Evolutionary conservation across 2,113 vertebrate species (phyloP).

Genomic region (Pterocles gutturalis): DNA sequence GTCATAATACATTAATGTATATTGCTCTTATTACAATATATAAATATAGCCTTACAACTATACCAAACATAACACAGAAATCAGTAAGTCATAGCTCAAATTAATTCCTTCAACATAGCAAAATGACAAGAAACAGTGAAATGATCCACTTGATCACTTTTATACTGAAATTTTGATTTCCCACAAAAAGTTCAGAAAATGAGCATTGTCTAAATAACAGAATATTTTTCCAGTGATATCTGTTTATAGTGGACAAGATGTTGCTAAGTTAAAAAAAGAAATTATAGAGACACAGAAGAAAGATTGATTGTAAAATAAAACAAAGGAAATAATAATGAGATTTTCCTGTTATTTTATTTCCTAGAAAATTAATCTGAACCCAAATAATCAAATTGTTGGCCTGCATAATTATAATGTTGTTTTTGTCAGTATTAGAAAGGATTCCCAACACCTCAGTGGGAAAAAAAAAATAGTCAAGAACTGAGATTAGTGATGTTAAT

Average conservation of each 20-base stretch:
- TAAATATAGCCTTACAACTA: not conserved
- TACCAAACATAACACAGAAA: not conserved
- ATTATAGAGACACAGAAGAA: not conserved
- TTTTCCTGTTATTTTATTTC: not conserved
- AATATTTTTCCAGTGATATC: not conserved
- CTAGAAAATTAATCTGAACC: not conserved
- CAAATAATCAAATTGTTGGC: not conserved
- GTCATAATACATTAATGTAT: not conserved
- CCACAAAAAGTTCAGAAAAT: not conserved
- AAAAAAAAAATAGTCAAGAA: not conserved
- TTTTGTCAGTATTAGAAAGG: not conserved
- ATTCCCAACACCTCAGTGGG: not conserved
- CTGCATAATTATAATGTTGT: not conserved
- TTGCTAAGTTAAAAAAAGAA: not conserved
- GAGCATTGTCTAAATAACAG: not conserved
- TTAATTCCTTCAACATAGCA: not conserved
- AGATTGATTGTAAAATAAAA: not conserved
- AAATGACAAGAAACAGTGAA: not conserved
- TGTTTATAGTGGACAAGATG: not conserved
- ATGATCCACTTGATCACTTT: not conserved
- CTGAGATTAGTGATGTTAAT: not conserved
- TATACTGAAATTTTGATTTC: not conserved
- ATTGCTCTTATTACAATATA: not conserved
- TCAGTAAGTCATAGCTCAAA: not conserved
- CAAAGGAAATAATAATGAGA: rapidly evolving